Evolutionary conservation across 2,888 invertebrate species (phyloP).

Genomic region (Schizotus pectinicornis): DNA sequence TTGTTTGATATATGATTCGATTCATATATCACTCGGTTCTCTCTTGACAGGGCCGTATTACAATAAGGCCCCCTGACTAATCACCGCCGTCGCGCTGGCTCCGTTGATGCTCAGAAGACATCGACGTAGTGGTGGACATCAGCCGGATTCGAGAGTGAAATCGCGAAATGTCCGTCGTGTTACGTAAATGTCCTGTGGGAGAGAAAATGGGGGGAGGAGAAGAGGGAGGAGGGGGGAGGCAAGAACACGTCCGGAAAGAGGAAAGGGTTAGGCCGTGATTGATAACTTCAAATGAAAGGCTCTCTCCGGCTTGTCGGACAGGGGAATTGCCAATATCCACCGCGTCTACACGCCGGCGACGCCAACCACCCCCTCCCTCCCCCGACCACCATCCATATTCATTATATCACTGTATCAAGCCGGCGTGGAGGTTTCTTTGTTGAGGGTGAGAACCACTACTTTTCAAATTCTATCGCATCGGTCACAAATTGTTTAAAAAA

Average conservation of each 20-base stretch:
- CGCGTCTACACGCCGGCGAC: no score
- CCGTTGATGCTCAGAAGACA: conserved; percentile 4
- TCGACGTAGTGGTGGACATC: neutral
- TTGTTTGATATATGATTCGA: conserved; percentile 55
- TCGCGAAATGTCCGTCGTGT: no score
- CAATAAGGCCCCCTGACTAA: conserved; percentile 55
- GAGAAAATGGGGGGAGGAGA: no score
- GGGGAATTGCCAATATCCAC: conserved; percentile 19
- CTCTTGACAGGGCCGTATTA: conserved; percentile 51
- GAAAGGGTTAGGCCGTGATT: conserved; percentile 28
- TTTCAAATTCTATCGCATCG: no score
- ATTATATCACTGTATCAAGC: no score
- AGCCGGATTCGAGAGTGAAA: neutral
- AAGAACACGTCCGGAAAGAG: neutral
- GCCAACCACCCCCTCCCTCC: no score
- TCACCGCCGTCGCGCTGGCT: conserved; percentile 37
- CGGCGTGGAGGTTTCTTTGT: no score
- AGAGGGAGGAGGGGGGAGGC: neutral
- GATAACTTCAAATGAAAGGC: conserved; percentile 29
- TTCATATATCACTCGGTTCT: conserved; percentile 53
- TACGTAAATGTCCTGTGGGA: no score
- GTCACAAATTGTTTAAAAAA: no score
- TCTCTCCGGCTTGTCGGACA: conserved; percentile 3
- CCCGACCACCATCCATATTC: no score
- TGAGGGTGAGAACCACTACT: no score